phyloP scores from a whole-genome alignment of 1,140 invertebrate species.

The Micrasema minimum region DNA sequence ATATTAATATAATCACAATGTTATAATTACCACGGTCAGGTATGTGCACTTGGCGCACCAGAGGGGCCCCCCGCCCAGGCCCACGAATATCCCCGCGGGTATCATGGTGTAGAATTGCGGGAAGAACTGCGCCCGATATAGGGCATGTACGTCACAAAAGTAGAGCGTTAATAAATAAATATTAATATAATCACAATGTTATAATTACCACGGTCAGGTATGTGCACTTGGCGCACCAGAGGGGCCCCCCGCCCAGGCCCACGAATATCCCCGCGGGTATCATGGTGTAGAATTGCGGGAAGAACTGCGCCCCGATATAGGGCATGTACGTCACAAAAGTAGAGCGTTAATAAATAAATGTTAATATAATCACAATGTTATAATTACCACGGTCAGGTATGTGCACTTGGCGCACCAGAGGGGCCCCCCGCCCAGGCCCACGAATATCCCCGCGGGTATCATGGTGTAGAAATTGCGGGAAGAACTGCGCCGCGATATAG shows the following conservation, averaged over 20 bases:
- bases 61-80: slow-evolving; percentile 85
- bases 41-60: slow-evolving; percentile 93
- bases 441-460: slow-evolving; percentile 83
- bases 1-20: too few species aligned
- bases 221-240: slow-evolving; percentile 90
- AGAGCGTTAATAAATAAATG: too few species aligned
- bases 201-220: slow-evolving; percentile 82
- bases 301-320: slow-evolving; percentile 87
- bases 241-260: slow-evolving; percentile 87
- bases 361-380: too few species aligned
- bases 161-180: too few species aligned
- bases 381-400: slow-evolving; percentile 81
- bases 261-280: slow-evolving; percentile 85
- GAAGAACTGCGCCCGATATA: slow-evolving; percentile 88
- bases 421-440: slow-evolving; percentile 86
- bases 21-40: slow-evolving; percentile 77
- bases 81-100: slow-evolving; percentile 82
- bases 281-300: slow-evolving; percentile 84
- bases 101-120: slow-evolving; percentile 85
- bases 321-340: slow-evolving; percentile 87
- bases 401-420: slow-evolving; percentile 91
- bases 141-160: too few species aligned
- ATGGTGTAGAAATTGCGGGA: slow-evolving; percentile 85
- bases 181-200: too few species aligned
- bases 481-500: slow-evolving; percentile 87